Percentiles rank a stretch among this genome's conserved stretches.
phyloP scores from a whole-genome alignment of 1,140 invertebrate genomes.

The Lepidurus apus region DNA sequence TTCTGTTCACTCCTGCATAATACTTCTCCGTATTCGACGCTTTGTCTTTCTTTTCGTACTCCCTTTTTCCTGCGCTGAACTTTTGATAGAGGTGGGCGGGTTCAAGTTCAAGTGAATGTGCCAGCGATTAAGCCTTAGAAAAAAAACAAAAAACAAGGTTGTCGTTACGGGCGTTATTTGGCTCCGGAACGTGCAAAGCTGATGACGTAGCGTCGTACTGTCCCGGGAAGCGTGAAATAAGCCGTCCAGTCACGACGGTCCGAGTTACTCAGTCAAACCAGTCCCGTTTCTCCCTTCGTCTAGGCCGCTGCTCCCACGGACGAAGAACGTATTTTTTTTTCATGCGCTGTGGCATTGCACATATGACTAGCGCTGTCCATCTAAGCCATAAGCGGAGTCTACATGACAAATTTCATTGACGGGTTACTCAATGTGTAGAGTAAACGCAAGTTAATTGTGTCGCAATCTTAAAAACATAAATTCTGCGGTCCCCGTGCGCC shows the following conservation, averaged over 20 bases:
- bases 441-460: not conserved
- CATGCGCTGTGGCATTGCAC: not conserved
- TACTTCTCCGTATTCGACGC: not conserved
- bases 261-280: not conserved
- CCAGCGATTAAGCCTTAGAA: not conserved
- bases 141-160: too few species aligned
- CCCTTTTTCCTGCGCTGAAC: not conserved
- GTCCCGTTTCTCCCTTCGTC: not conserved
- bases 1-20: not conserved
- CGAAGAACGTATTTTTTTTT: not conserved
- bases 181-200: not conserved
- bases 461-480: not conserved
- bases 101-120: slow-evolving; percentile 4
- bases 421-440: not conserved
- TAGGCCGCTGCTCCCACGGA: not conserved
- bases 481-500: not conserved
- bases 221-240: not conserved
- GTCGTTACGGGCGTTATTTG: not conserved
- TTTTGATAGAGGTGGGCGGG: not conserved
- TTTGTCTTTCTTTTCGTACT: not conserved
- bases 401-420: not conserved
- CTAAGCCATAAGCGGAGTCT: not conserved
- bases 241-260: slow-evolving; percentile 16
- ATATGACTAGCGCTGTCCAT: not conserved
- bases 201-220: slow-evolving; percentile 8